A percentile compares a stretch with the other conserved stretches of the same genome.
phyloP scores from a whole-genome alignment of 2,113 vertebrate genomes.

The Chaenocephalus aceratus region DNA sequence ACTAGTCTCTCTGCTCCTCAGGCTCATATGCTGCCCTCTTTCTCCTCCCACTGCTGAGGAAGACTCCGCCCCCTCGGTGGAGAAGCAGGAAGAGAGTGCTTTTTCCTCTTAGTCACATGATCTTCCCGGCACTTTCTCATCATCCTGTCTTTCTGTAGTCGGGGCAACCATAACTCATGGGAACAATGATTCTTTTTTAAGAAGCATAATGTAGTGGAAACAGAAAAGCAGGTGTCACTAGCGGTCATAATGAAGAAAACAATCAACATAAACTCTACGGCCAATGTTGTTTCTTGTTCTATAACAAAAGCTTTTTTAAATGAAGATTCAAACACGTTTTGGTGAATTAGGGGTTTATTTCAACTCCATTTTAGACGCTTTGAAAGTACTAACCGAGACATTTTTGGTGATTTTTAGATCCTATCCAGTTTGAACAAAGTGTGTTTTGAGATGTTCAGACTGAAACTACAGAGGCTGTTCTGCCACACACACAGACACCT shows the following conservation, averaged over 20 bases:
- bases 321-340: too few species aligned
- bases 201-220: not conserved
- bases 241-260: not conserved
- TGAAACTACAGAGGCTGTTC: too few species aligned
- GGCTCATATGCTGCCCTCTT: slow-evolving; percentile 23
- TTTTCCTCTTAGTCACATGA: slow-evolving; percentile 45
- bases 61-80: slow-evolving; percentile 51
- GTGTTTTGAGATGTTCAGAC: too few species aligned
- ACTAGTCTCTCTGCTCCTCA: slow-evolving; percentile 37
- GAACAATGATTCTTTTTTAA: not conserved
- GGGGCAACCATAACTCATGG: not conserved
- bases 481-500: too few species aligned
- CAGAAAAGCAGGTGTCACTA: not conserved
- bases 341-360: too few species aligned
- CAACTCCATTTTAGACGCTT: too few species aligned
- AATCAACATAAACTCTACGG: not conserved
- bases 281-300: not conserved
- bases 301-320: too few species aligned
- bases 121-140: slow-evolving; percentile 25
- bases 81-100: slow-evolving; percentile 49
- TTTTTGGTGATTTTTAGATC: not conserved
- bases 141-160: not conserved
- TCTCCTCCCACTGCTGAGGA: slow-evolving; percentile 46
- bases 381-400: too few species aligned
- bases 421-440: not conserved